Conservation (phyloP, 2,113 vertebrate genomes). For the Neolamprologus fasciatus region DNA sequence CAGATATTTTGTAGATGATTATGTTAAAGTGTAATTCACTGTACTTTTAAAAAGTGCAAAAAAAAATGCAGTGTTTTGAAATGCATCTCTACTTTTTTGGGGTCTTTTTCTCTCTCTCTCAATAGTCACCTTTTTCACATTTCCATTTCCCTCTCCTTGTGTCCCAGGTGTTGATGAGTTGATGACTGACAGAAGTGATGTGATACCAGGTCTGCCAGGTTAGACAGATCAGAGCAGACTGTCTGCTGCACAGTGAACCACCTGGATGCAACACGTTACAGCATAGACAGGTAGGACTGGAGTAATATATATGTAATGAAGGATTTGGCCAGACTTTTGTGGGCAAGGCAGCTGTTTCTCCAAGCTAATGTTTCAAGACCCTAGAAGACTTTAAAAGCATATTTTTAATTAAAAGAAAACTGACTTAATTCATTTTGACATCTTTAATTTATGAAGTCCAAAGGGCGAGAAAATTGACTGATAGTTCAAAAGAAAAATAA, state of each 20-base stretch:
- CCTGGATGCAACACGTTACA: not conserved
- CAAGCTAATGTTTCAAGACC: not conserved
- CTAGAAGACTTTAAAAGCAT: not conserved
- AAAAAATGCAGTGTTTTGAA: not conserved
- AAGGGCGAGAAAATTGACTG: not conserved
- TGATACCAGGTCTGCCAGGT: slow-evolving; percentile 31
- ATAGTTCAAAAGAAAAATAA: not conserved
- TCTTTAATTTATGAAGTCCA: not conserved
- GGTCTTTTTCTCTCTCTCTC: not conserved
- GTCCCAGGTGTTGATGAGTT: slow-evolving; percentile 9
- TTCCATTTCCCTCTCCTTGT: not conserved
- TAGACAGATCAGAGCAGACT: slow-evolving; percentile 15
- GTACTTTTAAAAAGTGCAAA: not conserved
- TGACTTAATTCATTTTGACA: not conserved
- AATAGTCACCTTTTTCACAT: not conserved
- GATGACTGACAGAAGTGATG: slow-evolving; percentile 14
- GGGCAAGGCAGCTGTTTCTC: not conserved
- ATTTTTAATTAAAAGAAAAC: not conserved
- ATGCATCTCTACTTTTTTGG: not conserved
- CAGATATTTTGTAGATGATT: not conserved
- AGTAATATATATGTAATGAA: not conserved
- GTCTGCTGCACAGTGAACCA: slow-evolving; percentile 32
- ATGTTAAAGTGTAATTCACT: not conserved
- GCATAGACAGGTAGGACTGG: slow-evolving; percentile 35
- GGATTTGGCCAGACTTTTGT: not conserved